Conservation (phyloP, 2,888 invertebrate species). For the Drosophila seclusa region DNA sequence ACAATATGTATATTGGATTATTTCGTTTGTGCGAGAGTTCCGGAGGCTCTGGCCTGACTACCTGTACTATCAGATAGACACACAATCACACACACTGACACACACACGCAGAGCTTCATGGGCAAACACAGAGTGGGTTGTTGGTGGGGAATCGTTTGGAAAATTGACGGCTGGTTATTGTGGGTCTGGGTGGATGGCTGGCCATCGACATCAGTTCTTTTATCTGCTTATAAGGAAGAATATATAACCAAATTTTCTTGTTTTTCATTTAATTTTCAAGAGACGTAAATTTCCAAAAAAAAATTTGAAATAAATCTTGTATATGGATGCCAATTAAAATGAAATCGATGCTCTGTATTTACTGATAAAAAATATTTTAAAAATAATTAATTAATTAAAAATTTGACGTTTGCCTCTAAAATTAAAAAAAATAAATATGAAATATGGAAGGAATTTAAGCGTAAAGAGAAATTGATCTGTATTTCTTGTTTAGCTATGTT, state of each 20-base stretch:
- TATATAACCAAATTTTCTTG: constrained; percentile 44
- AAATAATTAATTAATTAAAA: background rate
- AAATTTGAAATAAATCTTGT: background rate
- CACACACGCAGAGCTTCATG: background rate
- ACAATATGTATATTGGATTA: constrained; percentile 81
- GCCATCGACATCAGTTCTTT: constrained; percentile 11
- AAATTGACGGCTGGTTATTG: constrained; percentile 1
- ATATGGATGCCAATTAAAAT: background rate
- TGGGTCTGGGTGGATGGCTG: background rate
- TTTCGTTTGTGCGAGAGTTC: constrained; percentile 68
- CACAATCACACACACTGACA: background rate
- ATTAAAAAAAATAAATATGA: background rate
- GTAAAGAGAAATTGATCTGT: background rate
- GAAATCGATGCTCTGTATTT: background rate
- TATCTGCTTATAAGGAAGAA: constrained; percentile 12
- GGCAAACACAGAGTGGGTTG: background rate
- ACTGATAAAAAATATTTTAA: background rate
- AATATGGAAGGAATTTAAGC: background rate
- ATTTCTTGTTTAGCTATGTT: background rate
- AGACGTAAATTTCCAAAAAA: background rate
- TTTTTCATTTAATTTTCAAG: constrained; percentile 15
- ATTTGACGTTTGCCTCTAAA: too few relatives aligned
- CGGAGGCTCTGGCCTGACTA: constrained; percentile 32
- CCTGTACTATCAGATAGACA: constrained; percentile 22
- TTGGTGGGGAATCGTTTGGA: background rate